Evolutionary conservation across 1,140 invertebrate genomes (phyloP).

Genomic region (Drosophila littoralis): DNA sequence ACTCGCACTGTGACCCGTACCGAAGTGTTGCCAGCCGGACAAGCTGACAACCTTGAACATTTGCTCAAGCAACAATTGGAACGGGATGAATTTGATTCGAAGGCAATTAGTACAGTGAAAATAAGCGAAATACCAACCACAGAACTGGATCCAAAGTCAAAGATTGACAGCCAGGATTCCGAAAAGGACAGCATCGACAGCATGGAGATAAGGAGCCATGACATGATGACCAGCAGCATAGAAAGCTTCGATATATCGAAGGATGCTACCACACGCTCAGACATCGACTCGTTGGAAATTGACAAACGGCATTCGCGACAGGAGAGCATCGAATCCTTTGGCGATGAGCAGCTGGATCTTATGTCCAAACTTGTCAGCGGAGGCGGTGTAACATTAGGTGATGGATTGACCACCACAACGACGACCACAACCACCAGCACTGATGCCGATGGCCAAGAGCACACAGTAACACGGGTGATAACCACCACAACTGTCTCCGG

Average conservation of each 20-base stretch:
- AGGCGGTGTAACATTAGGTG: slow-evolving; percentile 83
- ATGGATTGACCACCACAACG: slow-evolving; percentile 82
- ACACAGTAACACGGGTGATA: slow-evolving; percentile 85
- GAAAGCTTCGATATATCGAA: slow-evolving; percentile 87
- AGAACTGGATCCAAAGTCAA: slow-evolving; percentile 78
- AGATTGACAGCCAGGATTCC: slow-evolving; percentile 68
- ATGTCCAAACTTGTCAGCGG: slow-evolving; percentile 74
- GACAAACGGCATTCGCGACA: slow-evolving; percentile 85
- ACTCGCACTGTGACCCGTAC: slow-evolving; percentile 84
- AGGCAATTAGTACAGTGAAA: slow-evolving; percentile 78
- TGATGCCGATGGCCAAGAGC: slow-evolving; percentile 84
- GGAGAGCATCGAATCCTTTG: slow-evolving; percentile 85
- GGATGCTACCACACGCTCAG: slow-evolving; percentile 75
- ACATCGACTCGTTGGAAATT: slow-evolving; percentile 81
- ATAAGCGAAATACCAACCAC: slow-evolving; percentile 86
- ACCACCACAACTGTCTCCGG: slow-evolving; percentile 85
- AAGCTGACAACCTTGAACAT: slow-evolving; percentile 83
- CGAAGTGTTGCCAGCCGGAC: slow-evolving; percentile 84
- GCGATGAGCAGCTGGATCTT: slow-evolving; percentile 84
- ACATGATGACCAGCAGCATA: slow-evolving; percentile 87
- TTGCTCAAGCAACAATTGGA: slow-evolving; percentile 78
- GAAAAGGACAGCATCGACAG: slow-evolving; percentile 87
- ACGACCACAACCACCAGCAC: slow-evolving; percentile 86
- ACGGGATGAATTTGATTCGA: slow-evolving; percentile 71
- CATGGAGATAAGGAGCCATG: slow-evolving; percentile 85